Base-by-base conservation (phyloP, 2,797 vertebrate species). In the Ataeniobius toweri region DNA sequence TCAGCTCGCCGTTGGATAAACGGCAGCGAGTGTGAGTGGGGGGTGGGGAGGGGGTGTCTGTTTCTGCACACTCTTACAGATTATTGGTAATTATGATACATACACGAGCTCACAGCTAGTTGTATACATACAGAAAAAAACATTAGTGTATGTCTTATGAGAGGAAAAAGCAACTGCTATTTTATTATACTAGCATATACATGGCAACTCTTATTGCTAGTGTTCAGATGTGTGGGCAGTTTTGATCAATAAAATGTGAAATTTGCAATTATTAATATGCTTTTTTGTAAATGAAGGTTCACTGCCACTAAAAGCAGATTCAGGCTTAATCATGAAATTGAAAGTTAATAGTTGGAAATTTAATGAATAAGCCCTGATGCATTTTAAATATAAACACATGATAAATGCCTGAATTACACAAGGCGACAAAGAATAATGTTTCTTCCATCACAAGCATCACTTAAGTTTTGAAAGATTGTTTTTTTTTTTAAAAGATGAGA, bases 11-110 rank as follows among this genome's bases (percentile, higher is more conserved):
- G 85, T 88, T 61, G 75, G 75, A 87, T 93, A 91, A 93, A 89
- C 81, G 91, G 89, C 89, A 75, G 82, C 22, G 91, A 89, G 86
- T 82, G 83, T 44, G 24, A 24, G 39, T 67, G 39, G 41, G 61
- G 6, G 10, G 53, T 20, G 86, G 87, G 86, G 84, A 72, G 74
- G 83, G 79, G 91, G 90, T 86, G 90, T 80, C 89, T 91, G 89
- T 92, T 94, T 92, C 77, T 81, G 85, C 91, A 91, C 84, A 79
- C 75, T 78, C 93, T 90, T 84, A 79, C 80, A 86, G 90, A 91
- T 91, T 91, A 94, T 91, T 90, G 87, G 89, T 91, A 93, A 94
- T 94, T 91, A 92, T 83, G 90, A 91, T 92, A 86, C 86, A 91
- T 86, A 90, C 87, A 83, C 73, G 71, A 73, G 81, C 86, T 88